A percentile compares a stretch with the other conserved stretches of the same genome.
These are phyloP conservation scores for Cardiocondyla obscurior DNA, from an alignment of 1,140 invertebrate species.

Conservation along the genomic window DNA sequence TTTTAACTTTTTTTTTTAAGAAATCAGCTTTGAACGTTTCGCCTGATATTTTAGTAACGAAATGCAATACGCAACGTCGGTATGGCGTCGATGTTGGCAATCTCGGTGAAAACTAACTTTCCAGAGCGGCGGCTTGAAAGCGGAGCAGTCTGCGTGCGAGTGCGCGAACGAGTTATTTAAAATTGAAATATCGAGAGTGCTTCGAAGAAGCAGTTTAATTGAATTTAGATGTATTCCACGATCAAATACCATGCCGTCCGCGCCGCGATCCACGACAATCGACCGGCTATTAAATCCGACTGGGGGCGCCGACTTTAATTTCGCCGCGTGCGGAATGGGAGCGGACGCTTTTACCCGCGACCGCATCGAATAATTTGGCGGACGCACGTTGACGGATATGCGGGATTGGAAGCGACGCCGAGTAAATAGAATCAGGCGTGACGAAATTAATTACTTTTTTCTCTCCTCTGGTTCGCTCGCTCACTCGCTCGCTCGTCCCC, in stretches of 20 bases:
- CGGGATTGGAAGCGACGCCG: conserved; percentile 57
- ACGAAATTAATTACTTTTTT: conserved; percentile 70
- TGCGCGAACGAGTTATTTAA: conserved; percentile 45
- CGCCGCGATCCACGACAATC: conserved; percentile 52
- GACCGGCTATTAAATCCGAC: conserved; percentile 62
- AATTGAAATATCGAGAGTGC: conserved; percentile 57
- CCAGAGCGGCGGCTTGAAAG: background rate
- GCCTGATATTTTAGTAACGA: background rate
- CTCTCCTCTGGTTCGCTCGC: background rate
- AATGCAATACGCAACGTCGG: too few relatives aligned
- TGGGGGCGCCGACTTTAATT: conserved; percentile 57
- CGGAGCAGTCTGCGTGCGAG: conserved; percentile 14
- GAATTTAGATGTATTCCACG: conserved; percentile 58
- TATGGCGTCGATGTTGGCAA: background rate
- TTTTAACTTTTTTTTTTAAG: background rate
- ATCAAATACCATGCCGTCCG: conserved; percentile 48
- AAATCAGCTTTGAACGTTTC: background rate
- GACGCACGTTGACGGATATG: conserved; percentile 64
- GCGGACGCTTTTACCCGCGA: conserved; percentile 58
- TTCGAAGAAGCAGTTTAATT: conserved; percentile 53
- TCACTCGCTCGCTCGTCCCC: background rate
- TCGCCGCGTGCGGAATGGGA: conserved; percentile 51
- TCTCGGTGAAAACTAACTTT: conserved; percentile 10
- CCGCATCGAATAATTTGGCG: conserved; percentile 67
- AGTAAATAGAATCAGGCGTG: conserved; percentile 68